Conservation (phyloP, 2,888 invertebrate species). For the Plebejus melissa region DNA sequence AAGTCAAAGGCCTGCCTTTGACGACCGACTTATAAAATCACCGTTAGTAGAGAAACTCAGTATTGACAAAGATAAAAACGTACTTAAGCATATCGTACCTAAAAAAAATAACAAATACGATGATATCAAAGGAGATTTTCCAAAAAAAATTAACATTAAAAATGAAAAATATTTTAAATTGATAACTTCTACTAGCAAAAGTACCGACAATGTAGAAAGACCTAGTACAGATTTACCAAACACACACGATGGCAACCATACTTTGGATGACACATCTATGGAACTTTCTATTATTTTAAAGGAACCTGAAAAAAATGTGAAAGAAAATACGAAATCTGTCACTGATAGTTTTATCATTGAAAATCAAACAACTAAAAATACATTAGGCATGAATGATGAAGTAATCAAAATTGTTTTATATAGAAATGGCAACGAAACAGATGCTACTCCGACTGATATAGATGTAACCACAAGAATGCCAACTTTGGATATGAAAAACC, state of each 20-base stretch:
- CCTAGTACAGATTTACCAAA: constrained; percentile 39
- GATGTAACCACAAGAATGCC: constrained; percentile 59
- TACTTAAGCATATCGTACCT: constrained; percentile 48
- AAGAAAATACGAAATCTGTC: constrained; percentile 36
- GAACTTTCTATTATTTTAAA: constrained; percentile 64
- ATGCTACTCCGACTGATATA: constrained; percentile 43
- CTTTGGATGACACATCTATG: constrained; percentile 51
- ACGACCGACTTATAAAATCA: constrained; percentile 23
- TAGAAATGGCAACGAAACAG: constrained; percentile 41
- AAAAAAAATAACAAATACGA: constrained; percentile 63
- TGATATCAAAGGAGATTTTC: constrained; percentile 49
- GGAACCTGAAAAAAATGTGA: constrained; percentile 45
- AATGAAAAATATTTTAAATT: constrained; percentile 25
- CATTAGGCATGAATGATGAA: constrained; percentile 37
- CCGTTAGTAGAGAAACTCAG: constrained; percentile 20
- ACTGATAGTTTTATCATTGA: constrained; percentile 9
- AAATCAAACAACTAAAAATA: constrained; percentile 29
- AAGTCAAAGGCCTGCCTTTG: constrained; percentile 7
- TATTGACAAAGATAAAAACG: constrained; percentile 39
- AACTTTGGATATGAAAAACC: constrained; percentile 30
- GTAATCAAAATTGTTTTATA: constrained; percentile 41
- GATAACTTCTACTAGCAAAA: constrained; percentile 22
- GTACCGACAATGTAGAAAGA: constrained; percentile 32
- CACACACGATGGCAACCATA: constrained; percentile 32
- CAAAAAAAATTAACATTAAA: constrained; percentile 37